Evolutionary conservation across 2,797 vertebrate species (phyloP).

Genomic region (Loris lydekkerianus): DNA sequence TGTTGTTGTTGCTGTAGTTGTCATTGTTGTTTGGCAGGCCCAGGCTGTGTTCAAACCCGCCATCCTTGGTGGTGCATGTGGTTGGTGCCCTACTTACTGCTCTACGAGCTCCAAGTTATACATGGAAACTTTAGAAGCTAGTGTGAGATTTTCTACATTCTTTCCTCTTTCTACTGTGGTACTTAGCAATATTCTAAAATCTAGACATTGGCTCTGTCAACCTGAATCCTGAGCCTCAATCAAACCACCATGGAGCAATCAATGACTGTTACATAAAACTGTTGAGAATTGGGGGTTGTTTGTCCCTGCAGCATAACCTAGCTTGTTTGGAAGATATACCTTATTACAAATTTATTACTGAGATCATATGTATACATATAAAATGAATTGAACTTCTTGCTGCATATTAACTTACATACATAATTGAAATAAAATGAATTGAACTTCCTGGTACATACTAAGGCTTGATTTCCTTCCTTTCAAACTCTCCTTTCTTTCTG

Average conservation of each 20-base stretch:
- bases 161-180: neutral
- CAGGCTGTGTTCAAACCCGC: too few relatives aligned
- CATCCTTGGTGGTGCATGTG: too few relatives aligned
- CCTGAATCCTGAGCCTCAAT: neutral
- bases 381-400: neutral
- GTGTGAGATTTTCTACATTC: neutral
- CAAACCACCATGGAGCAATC: neutral
- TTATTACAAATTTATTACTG: neutral
- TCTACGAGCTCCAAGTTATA: too few relatives aligned
- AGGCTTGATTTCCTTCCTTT: slow-evolving; percentile 6
- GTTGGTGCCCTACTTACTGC: too few relatives aligned
- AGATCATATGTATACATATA: neutral
- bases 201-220: neutral
- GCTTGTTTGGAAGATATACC: neutral
- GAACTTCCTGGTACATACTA: neutral
- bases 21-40: too few relatives aligned
- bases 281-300: neutral
- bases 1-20: too few relatives aligned
- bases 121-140: neutral
- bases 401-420: neutral
- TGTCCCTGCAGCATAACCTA: neutral
- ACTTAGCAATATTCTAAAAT: neutral
- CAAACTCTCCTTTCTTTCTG: neutral
- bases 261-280: neutral
- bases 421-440: neutral